Conservation (phyloP, 2,888 invertebrate species). For the Cantharis rufa region DNA sequence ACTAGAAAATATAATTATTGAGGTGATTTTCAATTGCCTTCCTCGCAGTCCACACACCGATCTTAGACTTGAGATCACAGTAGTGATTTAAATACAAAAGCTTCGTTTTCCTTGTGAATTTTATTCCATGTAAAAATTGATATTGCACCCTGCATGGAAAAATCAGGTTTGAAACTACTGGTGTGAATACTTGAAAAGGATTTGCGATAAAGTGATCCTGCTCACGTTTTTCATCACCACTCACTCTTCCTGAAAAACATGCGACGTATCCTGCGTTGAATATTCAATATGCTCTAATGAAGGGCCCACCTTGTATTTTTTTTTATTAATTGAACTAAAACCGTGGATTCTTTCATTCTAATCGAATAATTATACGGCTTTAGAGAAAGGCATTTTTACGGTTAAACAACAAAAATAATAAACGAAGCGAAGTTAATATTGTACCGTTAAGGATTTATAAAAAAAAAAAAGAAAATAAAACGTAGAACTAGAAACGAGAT, state of each 20-base stretch:
- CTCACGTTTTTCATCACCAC: neutral
- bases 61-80: no score
- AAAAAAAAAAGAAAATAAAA: neutral
- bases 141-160: no score
- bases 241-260: neutral
- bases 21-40: no score
- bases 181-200: neutral
- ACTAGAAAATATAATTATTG: no score
- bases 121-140: no score
- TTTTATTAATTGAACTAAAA: neutral
- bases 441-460: neutral
- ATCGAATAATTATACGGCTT: neutral
- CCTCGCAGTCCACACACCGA: no score
- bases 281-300: neutral
- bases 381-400: neutral
- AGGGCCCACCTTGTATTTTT: neutral
- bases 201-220: neutral
- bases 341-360: neutral
- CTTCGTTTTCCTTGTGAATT: no score
- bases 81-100: no score
- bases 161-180: no score
- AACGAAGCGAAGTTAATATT: neutral
- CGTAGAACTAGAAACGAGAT: neutral
- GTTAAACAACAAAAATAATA: neutral
- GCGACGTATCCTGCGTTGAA: neutral